A percentile compares a stretch with the other conserved stretches of the same genome.
These are phyloP conservation scores for Chaetophractus vellerosus DNA, from an alignment of 2,797 vertebrate species.

Conservation along the genomic window DNA sequence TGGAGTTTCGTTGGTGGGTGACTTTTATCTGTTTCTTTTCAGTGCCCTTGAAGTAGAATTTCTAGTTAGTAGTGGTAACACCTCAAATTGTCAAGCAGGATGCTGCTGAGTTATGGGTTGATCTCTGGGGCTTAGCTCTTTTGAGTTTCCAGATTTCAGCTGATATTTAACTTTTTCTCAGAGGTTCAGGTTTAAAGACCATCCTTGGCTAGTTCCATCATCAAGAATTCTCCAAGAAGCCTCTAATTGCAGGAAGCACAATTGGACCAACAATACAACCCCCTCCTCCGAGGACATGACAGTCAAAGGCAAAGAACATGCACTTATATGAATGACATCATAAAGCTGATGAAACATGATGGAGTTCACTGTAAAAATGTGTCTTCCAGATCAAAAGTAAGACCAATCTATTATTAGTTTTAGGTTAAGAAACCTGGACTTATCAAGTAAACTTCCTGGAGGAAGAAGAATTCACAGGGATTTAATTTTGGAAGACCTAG, in stretches of 20 bases:
- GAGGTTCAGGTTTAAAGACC: not conserved
- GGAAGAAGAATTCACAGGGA: not conserved
- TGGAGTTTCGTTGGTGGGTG: not conserved
- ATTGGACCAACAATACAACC: not conserved
- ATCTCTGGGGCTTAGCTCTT: not conserved
- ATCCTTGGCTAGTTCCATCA: not conserved
- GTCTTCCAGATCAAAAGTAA: conserved; percentile 1
- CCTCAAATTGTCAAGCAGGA: not conserved
- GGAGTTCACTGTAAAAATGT: not conserved
- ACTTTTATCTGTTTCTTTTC: not conserved
- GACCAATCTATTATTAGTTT: not conserved
- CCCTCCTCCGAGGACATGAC: not conserved
- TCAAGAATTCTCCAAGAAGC: not conserved
- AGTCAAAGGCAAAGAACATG: not conserved
- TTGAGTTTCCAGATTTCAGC: not conserved
- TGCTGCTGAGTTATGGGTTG: not conserved
- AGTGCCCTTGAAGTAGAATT: not conserved
- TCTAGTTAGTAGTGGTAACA: not conserved
- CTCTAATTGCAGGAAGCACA: not conserved
- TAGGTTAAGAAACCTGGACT: not conserved
- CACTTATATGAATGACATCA: not conserved
- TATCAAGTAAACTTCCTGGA: not conserved
- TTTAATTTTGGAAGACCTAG: not conserved
- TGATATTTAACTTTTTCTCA: not conserved
- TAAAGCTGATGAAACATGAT: not conserved